Evolutionary conservation across 1,140 invertebrate genomes (phyloP).

Genomic region (Liolophura sinensis): DNA sequence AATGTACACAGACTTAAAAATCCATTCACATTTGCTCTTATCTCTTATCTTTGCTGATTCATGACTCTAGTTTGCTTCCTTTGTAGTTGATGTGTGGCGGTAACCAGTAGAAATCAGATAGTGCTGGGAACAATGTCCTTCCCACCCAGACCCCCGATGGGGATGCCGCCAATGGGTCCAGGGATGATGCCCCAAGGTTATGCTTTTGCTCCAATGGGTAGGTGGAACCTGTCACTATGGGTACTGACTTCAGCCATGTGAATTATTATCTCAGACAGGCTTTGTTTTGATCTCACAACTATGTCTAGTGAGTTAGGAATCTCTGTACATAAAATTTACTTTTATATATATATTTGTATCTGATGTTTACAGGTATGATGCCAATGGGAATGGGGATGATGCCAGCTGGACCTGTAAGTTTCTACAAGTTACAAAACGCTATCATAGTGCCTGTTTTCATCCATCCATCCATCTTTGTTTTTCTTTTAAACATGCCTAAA

Average conservation of each 20-base stretch:
- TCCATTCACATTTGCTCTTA: no score
- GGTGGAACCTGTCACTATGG: constrained; percentile 7
- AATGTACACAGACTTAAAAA: no score
- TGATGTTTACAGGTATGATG: constrained; percentile 48
- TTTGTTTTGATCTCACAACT: constrained; percentile 1
- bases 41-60: no score
- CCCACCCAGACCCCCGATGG: constrained; percentile 53
- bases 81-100: no score
- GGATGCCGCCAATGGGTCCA: constrained; percentile 51
- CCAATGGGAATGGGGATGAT: constrained; percentile 52
- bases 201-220: constrained; percentile 55
- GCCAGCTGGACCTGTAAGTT: constrained; percentile 44
- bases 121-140: constrained; percentile 47
- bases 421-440: neutral
- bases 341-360: constrained; percentile 1
- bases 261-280: neutral
- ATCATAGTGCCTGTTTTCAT: neutral
- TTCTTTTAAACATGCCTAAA: neutral
- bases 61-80: no score
- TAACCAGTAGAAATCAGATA: no score
- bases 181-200: constrained; percentile 49
- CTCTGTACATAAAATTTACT: neutral
- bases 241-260: neutral
- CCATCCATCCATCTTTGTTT: neutral
- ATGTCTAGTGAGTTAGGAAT: neutral